Percentiles rank a stretch among this genome's conserved stretches.
Evolutionary conservation across 2,888 invertebrate species (phyloP).

Genomic region (Glaucopsyche alexis): DNA sequence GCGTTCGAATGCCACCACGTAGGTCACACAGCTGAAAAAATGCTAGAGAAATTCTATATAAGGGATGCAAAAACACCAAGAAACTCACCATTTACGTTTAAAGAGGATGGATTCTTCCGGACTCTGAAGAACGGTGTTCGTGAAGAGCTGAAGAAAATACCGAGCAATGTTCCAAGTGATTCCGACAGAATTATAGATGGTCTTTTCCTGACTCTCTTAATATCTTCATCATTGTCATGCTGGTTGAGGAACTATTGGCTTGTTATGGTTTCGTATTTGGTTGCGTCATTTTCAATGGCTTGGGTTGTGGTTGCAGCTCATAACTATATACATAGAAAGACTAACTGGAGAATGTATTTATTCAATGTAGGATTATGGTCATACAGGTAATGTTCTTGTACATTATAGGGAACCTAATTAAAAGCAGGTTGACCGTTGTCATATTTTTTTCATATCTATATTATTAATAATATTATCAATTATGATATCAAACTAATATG

Average conservation of each 20-base stretch:
- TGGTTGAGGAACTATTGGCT: constrained; percentile 53
- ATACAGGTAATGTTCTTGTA: constrained; percentile 67
- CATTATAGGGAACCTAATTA: no score
- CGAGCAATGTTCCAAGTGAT: constrained; percentile 45
- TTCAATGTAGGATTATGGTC: constrained; percentile 86
- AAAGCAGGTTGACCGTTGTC: no score
- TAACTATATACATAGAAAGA: constrained; percentile 88
- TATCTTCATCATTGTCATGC: constrained; percentile 54
- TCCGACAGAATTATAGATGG: constrained; percentile 60
- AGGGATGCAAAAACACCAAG: constrained; percentile 82
- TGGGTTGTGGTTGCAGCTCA: constrained; percentile 83
- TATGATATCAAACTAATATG: no score
- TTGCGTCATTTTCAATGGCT: constrained; percentile 74
- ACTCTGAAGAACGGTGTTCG: constrained; percentile 82
- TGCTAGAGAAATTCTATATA: constrained; percentile 83
- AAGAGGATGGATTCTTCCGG: constrained; percentile 86
- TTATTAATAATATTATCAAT: no score
- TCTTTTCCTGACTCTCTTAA: constrained; percentile 57
- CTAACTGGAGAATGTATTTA: constrained; percentile 89
- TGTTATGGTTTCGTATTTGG: constrained; percentile 48
- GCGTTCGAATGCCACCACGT: constrained; percentile 81
- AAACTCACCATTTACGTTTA: constrained; percentile 86
- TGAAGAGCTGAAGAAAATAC: constrained; percentile 79
- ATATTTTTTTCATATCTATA: no score
- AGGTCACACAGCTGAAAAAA: constrained; percentile 72